phyloP scores from a whole-genome alignment of 1,140 invertebrate genomes.

The Diorhabda carinulata region DNA sequence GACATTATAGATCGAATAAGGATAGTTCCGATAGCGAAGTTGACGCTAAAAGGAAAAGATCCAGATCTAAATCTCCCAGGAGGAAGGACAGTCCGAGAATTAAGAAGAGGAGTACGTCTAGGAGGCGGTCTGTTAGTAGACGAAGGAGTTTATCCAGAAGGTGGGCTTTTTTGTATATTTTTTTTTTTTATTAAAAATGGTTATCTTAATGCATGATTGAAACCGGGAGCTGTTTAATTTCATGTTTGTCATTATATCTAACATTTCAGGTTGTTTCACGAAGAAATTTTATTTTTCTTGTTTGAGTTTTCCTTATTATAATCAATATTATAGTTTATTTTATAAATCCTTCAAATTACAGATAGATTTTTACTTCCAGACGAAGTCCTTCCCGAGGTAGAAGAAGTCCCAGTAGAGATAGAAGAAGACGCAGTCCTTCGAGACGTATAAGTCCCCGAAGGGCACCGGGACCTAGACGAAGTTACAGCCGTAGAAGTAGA shows the following conservation, averaged over 20 bases:
- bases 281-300: constrained; percentile 2
- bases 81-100: constrained; percentile 38
- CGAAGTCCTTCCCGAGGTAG: constrained; percentile 35
- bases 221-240: no score
- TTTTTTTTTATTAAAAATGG: not conserved
- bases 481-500: constrained; percentile 24
- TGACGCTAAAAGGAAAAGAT: constrained; percentile 41
- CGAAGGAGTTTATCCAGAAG: constrained; percentile 44
- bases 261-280: not conserved
- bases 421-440: constrained; percentile 32
- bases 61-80: constrained; percentile 47
- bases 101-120: constrained; percentile 34
- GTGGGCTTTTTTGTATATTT: constrained; percentile 27
- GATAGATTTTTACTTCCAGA: constrained; percentile 35
- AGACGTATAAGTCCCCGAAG: constrained; percentile 38
- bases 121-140: constrained; percentile 37
- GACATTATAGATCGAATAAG: constrained; percentile 83
- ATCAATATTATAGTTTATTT: constrained; percentile 16
- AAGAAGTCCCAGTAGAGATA: constrained; percentile 25
- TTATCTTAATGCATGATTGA: no score
- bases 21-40: constrained; percentile 65
- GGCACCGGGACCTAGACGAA: constrained; percentile 33
- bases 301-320: constrained; percentile 4
- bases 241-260: no score
- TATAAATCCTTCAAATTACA: constrained; percentile 35